Conservation (phyloP, 2,113 vertebrate genomes). For the Epinephelus cyanopodus region DNA sequence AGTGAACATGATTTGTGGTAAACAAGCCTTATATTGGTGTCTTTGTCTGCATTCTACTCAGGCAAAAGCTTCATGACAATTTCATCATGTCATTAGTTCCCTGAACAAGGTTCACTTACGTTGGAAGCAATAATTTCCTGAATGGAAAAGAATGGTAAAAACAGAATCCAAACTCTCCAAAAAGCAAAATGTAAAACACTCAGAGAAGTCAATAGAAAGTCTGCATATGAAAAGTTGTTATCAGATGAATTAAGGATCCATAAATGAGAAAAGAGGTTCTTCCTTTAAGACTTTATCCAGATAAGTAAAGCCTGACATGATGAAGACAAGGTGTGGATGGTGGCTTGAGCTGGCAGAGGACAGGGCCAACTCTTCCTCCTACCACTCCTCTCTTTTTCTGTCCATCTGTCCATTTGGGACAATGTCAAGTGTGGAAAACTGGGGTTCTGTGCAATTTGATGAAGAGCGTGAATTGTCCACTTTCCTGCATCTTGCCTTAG, state of each 20-base stretch:
- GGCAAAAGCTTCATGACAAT: constrained; percentile 2
- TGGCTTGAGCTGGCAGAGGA: constrained; percentile 21
- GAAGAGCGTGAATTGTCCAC: background rate
- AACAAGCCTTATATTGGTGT: background rate
- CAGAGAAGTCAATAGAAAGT: background rate
- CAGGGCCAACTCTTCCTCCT: constrained; percentile 27
- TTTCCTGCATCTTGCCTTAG: background rate
- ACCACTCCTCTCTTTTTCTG: constrained; percentile 4
- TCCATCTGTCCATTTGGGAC: constrained; percentile 50
- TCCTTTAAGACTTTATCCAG: constrained; percentile 12
- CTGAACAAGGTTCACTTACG: background rate
- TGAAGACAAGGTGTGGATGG: constrained; percentile 12
- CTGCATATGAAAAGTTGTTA: background rate
- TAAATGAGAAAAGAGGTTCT: background rate
- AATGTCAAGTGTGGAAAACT: constrained; percentile 41
- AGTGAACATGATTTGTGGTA: background rate
- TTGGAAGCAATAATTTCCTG: background rate
- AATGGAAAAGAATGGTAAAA: background rate
- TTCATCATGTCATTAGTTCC: background rate
- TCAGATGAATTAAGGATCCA: constrained; percentile 14
- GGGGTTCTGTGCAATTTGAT: background rate
- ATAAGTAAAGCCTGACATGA: constrained; percentile 9
- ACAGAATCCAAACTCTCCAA: background rate
- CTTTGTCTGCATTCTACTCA: background rate
- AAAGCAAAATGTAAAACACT: background rate